Evolutionary conservation across 2,797 vertebrate genomes (phyloP), one percentile per base, ranked within the genome.

Genomic region (Mormyrops boulengeri): DNA sequence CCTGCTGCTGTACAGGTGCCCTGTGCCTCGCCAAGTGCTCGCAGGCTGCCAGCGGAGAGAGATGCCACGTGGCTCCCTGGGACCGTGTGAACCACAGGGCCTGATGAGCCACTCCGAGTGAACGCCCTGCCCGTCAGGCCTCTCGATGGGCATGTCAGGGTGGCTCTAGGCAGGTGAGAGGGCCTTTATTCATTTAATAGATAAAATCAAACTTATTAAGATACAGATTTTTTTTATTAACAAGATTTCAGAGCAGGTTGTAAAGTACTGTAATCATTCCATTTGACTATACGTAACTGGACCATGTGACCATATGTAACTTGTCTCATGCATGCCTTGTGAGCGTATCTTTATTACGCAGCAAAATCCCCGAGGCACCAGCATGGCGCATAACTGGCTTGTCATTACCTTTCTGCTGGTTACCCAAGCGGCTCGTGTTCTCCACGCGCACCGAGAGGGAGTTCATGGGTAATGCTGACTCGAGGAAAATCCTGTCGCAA

Each of bases 391-490:
- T 41, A 17, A 12, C 69, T 17, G 14, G 34, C 34, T 14, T 7
- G 4, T 14, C 14, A 5, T 38, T n/a, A 30, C 66, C 26, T 3
- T 62, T 9, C 57, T 62, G 57, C n/a, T 62, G 60, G 34, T 73
- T 38, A 73, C 12, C 11, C 3, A 6, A 38, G 66, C 34, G 1
- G 30, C 66, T 77, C 12, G 26, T 30, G 8, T 30, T 77, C 34
- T 77, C 11, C 69, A 41, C 14, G 2, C 2, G 7, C 4, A 82
- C 77, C 2, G 7, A 84, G 1, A 49, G n/a, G 8, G 44, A 49
- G 80, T 19, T 84, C 44, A 44, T 84, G 44, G 80, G 41, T 22
- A 84, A 84, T 84, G 80, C 80, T 84, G 80, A 49, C 80, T 84
- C 19, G 34, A 19, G 17, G 80, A 22, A 84, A 84, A 84, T n/a